Evolutionary conservation across 53 echinoderm and acorn worm genomes (phyloP).

Genomic region (Pentamera pediparva): DNA sequence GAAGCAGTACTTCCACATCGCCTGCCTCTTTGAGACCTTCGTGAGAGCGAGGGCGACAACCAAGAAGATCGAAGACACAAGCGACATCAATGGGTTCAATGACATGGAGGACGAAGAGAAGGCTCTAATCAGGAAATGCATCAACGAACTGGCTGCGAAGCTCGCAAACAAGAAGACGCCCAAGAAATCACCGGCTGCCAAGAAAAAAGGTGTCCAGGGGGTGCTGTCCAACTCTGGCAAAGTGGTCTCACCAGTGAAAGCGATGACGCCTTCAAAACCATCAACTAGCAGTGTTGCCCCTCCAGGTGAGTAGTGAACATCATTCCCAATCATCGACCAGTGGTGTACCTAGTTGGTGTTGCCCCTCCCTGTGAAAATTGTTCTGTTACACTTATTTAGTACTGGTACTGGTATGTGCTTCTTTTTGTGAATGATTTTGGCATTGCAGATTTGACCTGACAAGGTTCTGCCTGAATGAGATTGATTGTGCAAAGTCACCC

Average conservation of each 20-base stretch:
- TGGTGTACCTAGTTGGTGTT: no score
- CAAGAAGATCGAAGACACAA: slow-evolving; percentile 88
- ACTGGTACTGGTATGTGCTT: neutral
- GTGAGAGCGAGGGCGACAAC: slow-evolving; percentile 72
- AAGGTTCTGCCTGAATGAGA: no score
- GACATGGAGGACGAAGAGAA: slow-evolving; percentile 92
- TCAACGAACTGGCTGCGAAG: slow-evolving; percentile 44
- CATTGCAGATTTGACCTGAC: no score
- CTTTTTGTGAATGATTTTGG: no score
- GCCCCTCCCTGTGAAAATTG: no score
- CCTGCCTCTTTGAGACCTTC: slow-evolving; percentile 86
- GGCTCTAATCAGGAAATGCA: slow-evolving; percentile 64
- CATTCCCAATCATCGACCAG: no score
- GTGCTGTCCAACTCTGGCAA: slow-evolving; percentile 43
- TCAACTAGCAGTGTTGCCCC: neutral
- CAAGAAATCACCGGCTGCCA: no score
- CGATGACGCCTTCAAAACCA: neutral
- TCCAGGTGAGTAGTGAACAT: neutral
- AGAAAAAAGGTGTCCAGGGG: slow-evolving; percentile 57
- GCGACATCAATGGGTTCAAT: slow-evolving; percentile 78
- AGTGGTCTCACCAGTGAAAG: slow-evolving; percentile 65
- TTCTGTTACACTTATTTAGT: neutral
- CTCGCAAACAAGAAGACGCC: slow-evolving; percentile 43
- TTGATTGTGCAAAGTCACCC: no score
- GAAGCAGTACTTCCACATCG: slow-evolving; percentile 92